Evolutionary conservation across 1,140 invertebrate genomes (phyloP), one percentile per base, ranked within the genome.

Genomic region (Leptoteleia sp.): DNA sequence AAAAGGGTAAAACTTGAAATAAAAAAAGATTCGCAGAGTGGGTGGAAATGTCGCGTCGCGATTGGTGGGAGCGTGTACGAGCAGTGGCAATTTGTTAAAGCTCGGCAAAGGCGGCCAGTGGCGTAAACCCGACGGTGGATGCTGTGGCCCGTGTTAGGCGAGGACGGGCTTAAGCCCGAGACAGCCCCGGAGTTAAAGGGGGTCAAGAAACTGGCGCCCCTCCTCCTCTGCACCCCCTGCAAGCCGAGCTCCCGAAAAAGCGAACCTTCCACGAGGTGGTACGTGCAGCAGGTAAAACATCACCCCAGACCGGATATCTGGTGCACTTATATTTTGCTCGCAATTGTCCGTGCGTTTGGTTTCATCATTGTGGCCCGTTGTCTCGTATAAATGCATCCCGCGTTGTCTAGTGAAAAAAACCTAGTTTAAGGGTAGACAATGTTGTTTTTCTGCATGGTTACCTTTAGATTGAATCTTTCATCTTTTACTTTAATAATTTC

Each of bases 251-350:
- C 73, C 43, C 77, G 79, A 79, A 89, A 88, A 82, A 86, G 72
- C 73, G 86, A 87, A 55, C 83, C 73, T 75, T 80, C 85, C 79
- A 89, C 87, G 16, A 87, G 87, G 86, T 89, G 88, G 88, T 90
- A 89, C 81, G 85, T 89, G 81, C 88, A 89, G 80, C 88, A 89
- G 88, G 88, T 89, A 89, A 89, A 83, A 12, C 25, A 29, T n/a
- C 12, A 31, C 12, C 65, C 25, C 17, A 3, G 15, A 35, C 2
- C 13, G 7, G n/a, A n/a, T n/a, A n/a, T n/a, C n/a, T n/a, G n/a
- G n/a, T n/a, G n/a, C n/a, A n/a, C n/a, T n/a, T n/a, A n/a, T n/a
- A n/a, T n/a, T n/a, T n/a, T n/a, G 1, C 8, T 8, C 9, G 9
- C 3, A 3, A 12, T 47, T 47, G 17, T 19, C 19, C 9, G 31